phyloP scores from a whole-genome alignment of 2,888 invertebrate species.

The Xylophagus ater region DNA sequence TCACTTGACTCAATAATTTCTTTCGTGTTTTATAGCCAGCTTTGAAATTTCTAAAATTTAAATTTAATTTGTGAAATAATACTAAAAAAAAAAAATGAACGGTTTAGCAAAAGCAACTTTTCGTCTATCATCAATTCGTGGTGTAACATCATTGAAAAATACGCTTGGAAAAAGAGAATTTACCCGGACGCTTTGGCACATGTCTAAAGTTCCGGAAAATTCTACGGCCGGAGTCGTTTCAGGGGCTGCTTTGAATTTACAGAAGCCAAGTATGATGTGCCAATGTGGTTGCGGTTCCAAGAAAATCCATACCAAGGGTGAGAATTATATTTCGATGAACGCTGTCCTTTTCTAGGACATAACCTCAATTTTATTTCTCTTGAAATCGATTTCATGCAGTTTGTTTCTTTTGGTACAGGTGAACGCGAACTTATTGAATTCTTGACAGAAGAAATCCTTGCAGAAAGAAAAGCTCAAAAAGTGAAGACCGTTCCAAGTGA shows the following conservation, averaged over 20 bases:
- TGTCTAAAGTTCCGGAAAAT: slow-evolving; percentile 42
- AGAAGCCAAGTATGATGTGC: slow-evolving; percentile 51
- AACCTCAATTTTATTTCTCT: slow-evolving; percentile 24
- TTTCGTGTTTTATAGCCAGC: not conserved
- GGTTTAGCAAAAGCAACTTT: slow-evolving; percentile 52
- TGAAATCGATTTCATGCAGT: no score
- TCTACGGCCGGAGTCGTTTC: slow-evolving; percentile 27
- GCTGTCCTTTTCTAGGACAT: slow-evolving; percentile 23
- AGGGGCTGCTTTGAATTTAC: slow-evolving; percentile 37
- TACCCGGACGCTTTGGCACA: slow-evolving; percentile 61
- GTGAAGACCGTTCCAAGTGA: slow-evolving; percentile 60
- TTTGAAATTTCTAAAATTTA: not conserved
- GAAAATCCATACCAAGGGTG: slow-evolving; percentile 61
- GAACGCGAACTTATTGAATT: slow-evolving; percentile 84
- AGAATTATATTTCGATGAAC: slow-evolving; percentile 11
- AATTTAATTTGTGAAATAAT: not conserved
- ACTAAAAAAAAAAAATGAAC: slow-evolving; percentile 49
- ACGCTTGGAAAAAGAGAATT: slow-evolving; percentile 48
- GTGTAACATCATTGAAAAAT: slow-evolving; percentile 23
- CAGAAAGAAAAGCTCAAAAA: slow-evolving; percentile 77
- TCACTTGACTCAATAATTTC: no score
- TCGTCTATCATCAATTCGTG: slow-evolving; percentile 35
- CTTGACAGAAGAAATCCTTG: slow-evolving; percentile 83
- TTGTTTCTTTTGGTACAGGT: slow-evolving; percentile 43
- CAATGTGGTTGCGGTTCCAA: slow-evolving; percentile 56